Base-by-base conservation (phyloP, 2,888 invertebrate genomes). In the Mycogona germanica region DNA sequence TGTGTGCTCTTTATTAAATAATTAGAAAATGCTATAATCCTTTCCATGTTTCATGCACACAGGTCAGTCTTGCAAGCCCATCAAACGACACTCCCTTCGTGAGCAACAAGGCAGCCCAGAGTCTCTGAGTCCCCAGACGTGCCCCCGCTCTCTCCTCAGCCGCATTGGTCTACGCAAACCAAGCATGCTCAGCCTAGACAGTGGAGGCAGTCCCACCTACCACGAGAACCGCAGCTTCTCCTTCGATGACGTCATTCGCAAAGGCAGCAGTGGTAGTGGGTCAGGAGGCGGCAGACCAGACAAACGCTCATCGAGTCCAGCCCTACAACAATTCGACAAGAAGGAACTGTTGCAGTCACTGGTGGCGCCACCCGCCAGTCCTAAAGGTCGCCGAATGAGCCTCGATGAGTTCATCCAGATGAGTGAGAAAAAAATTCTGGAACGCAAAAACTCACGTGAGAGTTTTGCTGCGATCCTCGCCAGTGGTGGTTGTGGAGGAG, bases 101-200 rank as follows among this genome's bases (percentile, higher is more conserved):
- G 55, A 51, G n/a, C 51, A 28, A 41, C 51, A 28, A 41, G 50
- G 42, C 32, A 60, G 58, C 9, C 60, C 60, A 12, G 57, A 52
- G 19, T 55, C 42, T 7, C 51, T 55, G 25, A 61, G 61, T 41
- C 61, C 61, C 0, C 61, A 60, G 28, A 51, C 58, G 2, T 51
- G 56, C 42, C 74, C 76, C 56, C 78, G 82, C 65, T 81, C 83
- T 65, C 78, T 85, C 70, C 80, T 86, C 72, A 81, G 82, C 74
- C 81, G 84, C 75, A 79, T 85, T 76, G 84, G 84, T 79, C 83
- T 85, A 75, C 81, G 85, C 77, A 86, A 85, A 80, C 83, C 84
- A 74, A 85, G 84, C 72, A 79, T 84, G 75, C 77, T 84, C 74
- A 83, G 83, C 75, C n/a, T 54, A 21, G 53, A 49, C 28, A 53